phyloP scores from a whole-genome alignment of 2,113 vertebrate genomes.

The Callopanchax toddi region DNA sequence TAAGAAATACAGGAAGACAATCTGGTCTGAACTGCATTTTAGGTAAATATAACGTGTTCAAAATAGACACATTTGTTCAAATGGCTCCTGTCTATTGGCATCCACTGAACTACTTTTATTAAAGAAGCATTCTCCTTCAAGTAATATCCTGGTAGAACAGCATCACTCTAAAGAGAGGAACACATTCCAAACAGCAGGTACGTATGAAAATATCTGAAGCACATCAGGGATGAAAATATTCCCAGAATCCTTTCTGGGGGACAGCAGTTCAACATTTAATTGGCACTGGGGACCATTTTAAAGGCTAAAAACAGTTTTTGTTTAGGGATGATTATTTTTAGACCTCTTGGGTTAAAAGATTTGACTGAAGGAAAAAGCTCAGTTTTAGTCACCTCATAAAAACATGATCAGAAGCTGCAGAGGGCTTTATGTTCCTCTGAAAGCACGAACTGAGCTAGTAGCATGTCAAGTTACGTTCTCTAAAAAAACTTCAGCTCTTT shows the following conservation, averaged over 20 bases:
- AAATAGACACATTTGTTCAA: constrained; percentile 33
- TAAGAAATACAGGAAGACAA: no score
- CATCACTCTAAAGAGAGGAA: constrained; percentile 39
- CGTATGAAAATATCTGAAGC: constrained; percentile 40
- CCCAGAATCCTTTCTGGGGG: constrained; percentile 23
- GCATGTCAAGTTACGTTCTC: background rate
- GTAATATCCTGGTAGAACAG: constrained; percentile 31
- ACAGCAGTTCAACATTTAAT: background rate
- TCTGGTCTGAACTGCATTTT: no score
- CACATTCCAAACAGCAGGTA: constrained; percentile 36
- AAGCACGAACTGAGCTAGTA: no score
- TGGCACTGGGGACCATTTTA: background rate
- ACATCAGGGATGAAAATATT: constrained; percentile 27
- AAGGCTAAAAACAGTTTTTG: constrained; percentile 4
- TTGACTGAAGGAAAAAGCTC: background rate
- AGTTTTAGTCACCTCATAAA: background rate
- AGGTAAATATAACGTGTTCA: constrained; percentile 4
- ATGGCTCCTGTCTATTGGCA: constrained; percentile 69
- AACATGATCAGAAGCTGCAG: no score
- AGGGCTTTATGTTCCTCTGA: background rate
- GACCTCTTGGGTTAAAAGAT: constrained; percentile 15
- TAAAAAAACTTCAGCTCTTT: background rate
- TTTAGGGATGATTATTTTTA: background rate
- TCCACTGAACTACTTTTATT: constrained; percentile 52
- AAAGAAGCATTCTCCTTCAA: constrained; percentile 50